Base-by-base conservation (phyloP, 2,113 vertebrate species). In the Brachyhypopomus gauderio region DNA sequence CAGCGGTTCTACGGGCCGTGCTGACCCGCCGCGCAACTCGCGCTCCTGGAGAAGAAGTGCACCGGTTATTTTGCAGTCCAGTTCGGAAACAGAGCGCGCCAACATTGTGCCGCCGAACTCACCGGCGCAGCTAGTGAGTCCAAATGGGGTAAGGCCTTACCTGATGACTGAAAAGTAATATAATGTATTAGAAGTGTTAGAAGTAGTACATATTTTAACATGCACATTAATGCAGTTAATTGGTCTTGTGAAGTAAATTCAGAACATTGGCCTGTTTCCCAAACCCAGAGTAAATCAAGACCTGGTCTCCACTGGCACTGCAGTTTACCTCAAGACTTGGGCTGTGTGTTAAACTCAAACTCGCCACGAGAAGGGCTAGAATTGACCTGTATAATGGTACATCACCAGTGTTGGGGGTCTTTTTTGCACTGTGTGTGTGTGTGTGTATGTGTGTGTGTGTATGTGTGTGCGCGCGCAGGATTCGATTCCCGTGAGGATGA, bases 61-160 rank as follows among this genome's bases (percentile, higher is more conserved):
- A 0, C 90, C 88, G 2, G 74, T 87, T 9, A 48, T 90, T 5
- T 45, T 70, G 2, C 91, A 87, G 64, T 91, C 87, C 86, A 93
- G 90, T 3, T 92, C 89, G 2, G 92, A 92, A 30, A 79, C 81
- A 6, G 92, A 91, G 55, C 86, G 89, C 3, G 64, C 85, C 1
- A 80, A 92, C 83, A 76, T 88, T 0, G 95, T 88, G 45, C 94
- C 95, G 0, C 93, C 93, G 20, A 95, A 95, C 84, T 92, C 94
- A 20, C 94, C 93, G 0, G 91, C 14, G 52, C 88, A 88, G 81
- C 86, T 82, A 55, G 48, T 25, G 73, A 30, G 11, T 34, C 67
- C 59, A 9, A 75, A 36, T 36, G 56, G 23, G 79, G 89, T 90
- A 82, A 73, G 38, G 25, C 52, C 30, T 38, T n/a, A 41, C 16